Base-by-base conservation (phyloP, 2,888 invertebrate genomes). In the Lepidocyrtinus sp. region DNA sequence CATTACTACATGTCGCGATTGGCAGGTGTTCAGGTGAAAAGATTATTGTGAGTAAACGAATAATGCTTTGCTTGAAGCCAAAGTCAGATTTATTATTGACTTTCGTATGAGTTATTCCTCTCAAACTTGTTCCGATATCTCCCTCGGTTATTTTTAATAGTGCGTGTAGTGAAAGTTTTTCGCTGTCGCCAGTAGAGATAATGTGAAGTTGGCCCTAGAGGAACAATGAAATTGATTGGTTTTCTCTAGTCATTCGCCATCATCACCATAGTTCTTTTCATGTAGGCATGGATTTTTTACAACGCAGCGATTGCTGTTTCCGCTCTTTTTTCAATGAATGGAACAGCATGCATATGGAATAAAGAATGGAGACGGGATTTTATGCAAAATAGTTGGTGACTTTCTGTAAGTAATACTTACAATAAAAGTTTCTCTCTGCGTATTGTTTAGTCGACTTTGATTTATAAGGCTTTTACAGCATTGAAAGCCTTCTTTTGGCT, bases 401-500 rank as follows among this genome's bases (percentile, higher is more conserved):
- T 21, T 61, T 25, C 17, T 71, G 71, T n/a, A n/a, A 77, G 64
- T 64, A 77, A 77, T 77, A 64, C 55, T 75, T 68, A 75, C 55
- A 65, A 15, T 59, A 59, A 65, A 64, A 64, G 67, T 72, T 72
- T n/a, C n/a, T n/a, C n/a, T n/a, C n/a, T 71, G 61, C 71, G 76
- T 76, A 76, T 77, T 77, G 77, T 78, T 75, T 83, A 71, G 70
- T 75, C 64, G 83, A 83, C 81, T 81, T 83, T 83, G 83, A 83
- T 83, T 83, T 83, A 83, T 83, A 81, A 70, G 76, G 81, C 83
- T 83, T 83, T 83, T 83, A 81, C 78, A 74, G 46, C 75, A 70
- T 77, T 71, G 71, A 72, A 77, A 77, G 68, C 77, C 77, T 77
- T n/a, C 67, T 77, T 72, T 59, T 21, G 61, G 62, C n/a, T 24